Percentiles rank a stretch among this genome's conserved stretches.
Evolutionary conservation across 2,113 vertebrate genomes (phyloP).

Genomic region (Alectura lathami): DNA sequence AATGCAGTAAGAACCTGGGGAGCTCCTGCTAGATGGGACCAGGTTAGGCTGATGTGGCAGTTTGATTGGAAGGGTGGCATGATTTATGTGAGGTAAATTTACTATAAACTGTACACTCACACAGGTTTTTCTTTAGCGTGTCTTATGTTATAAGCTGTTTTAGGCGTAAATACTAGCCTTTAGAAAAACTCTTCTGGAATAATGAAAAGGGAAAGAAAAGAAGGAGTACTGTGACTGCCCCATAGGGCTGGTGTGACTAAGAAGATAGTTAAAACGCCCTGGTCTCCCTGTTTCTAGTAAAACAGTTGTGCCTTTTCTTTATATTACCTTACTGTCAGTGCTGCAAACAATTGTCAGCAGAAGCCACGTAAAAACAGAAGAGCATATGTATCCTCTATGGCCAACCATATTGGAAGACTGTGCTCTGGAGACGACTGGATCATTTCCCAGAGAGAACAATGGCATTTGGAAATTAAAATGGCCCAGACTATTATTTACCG

Average conservation of each 20-base stretch:
- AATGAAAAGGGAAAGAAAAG: background rate
- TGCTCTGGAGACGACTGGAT: background rate
- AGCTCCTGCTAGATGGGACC: background rate
- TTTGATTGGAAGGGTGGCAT: background rate
- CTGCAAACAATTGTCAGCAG: background rate
- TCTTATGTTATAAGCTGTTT: background rate
- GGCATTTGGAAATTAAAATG: background rate
- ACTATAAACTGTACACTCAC: background rate
- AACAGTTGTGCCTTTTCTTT: background rate
- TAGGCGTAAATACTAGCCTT: background rate
- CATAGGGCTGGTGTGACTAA: background rate
- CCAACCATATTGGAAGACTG: background rate
- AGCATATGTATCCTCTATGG: accelerated
- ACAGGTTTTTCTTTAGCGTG: background rate
- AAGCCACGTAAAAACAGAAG: background rate
- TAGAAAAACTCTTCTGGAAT: background rate
- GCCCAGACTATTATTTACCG: background rate
- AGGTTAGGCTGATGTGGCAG: background rate
- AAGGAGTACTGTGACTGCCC: too few species aligned
- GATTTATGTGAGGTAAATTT: background rate
- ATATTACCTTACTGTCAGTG: background rate
- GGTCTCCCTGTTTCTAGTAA: background rate
- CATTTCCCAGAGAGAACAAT: background rate
- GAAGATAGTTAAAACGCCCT: background rate
- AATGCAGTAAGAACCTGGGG: background rate